Base-by-base conservation (phyloP, 2,113 vertebrate species). In the Thamnaconus septentrionalis region DNA sequence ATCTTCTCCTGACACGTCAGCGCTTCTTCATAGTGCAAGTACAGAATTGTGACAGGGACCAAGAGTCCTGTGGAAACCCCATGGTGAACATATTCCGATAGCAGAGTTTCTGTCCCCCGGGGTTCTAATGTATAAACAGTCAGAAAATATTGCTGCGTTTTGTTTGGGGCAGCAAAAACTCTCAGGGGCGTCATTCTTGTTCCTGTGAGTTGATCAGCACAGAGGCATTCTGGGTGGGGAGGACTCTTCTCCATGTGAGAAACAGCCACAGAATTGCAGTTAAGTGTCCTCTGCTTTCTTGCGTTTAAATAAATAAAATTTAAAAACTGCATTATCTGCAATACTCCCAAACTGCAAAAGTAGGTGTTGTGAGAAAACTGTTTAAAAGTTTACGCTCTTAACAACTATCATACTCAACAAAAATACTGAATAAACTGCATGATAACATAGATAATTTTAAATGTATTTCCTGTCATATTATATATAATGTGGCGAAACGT, bases 81-180 rank as follows among this genome's bases (percentile, higher is more conserved):
- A 71, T 59, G 61, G 73, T 56, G 53, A 76, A 72, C 31, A 58
- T 41, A 47, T 66, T 77, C 56, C 75, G 69, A 76, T 54, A 64
- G 4, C 53, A 80, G 61, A 77, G 42, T 54, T 66, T 39, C 18
- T 12, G 44, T 73, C 79, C 42, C 8, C 65, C 47, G 80, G 78
- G 86, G 75, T 47, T 61, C 18, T 4, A 41, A 55, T 70, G 46
- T 74, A 49, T 74, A 86, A 84, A 86, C 84, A 85, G 7, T 56
- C 39, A 56, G 18, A 70, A 71, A 46, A 67, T 51, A 78, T 70
- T 78, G 74, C 69, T 66, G 56, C 7, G 6, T 48, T 74, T 68
- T 76, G 66, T 76, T 84, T 75, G 71, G 75, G 53, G 65, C 60
- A 74, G 77, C 5, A 62, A 69, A 31, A 77, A 77, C 9, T 85